Conservation (phyloP, 2,113 vertebrate genomes). For the Centrocercus urophasianus region DNA sequence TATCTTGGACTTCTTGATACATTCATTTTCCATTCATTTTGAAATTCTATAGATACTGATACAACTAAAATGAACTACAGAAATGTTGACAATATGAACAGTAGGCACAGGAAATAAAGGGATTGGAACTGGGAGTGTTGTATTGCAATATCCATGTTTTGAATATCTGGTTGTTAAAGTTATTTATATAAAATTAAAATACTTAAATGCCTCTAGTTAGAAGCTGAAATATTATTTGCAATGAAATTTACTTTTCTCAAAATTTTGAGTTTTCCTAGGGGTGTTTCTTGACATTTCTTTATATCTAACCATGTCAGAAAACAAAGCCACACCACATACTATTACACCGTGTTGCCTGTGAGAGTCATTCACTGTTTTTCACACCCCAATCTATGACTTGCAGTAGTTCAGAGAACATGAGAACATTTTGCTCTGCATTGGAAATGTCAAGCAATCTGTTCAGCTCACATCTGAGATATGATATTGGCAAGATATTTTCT, state of each 20-base stretch:
- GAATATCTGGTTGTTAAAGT: not conserved
- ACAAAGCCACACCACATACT: not conserved
- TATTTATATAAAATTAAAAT: not conserved
- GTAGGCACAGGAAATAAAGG: not conserved
- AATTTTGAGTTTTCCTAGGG: not conserved
- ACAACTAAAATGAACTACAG: not conserved
- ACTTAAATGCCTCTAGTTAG: not conserved
- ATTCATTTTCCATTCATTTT: not conserved
- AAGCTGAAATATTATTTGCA: not conserved
- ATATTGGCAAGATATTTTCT: not conserved
- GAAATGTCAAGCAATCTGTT: not conserved
- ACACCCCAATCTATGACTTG: not conserved
- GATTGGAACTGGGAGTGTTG: not conserved
- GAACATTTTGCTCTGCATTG: slow-evolving; percentile 17
- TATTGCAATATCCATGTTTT: not conserved
- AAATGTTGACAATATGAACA: not conserved
- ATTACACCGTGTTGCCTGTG: not conserved
- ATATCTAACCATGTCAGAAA: not conserved
- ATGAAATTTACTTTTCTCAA: not conserved
- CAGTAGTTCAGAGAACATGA: not conserved
- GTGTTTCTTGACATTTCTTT: not conserved
- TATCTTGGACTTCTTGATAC: not conserved
- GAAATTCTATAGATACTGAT: not conserved
- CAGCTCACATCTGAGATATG: not conserved
- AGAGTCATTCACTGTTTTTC: not conserved